Evolutionary conservation across 92 coral and sea anemone genomes (phyloP).

Genomic region (Meandrina meandrites): DNA sequence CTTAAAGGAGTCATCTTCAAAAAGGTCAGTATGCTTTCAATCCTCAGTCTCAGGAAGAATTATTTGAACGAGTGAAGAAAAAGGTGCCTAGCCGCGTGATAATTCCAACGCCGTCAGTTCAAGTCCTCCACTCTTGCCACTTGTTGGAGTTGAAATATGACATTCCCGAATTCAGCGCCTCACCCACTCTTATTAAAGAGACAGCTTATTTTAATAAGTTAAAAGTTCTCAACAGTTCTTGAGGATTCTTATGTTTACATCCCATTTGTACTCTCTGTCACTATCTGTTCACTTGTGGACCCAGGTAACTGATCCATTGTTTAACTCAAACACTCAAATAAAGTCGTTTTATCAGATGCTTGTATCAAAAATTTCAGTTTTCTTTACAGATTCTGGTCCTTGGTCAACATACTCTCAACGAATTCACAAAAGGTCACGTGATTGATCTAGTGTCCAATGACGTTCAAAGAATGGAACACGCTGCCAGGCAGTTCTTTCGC

Average conservation of each 20-base stretch:
- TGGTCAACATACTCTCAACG: conserved; percentile 40
- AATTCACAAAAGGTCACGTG: conserved; percentile 50
- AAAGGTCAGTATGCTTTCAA: conserved; percentile 22
- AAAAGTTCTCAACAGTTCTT: no score
- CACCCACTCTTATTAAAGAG: neutral
- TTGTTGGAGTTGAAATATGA: no score
- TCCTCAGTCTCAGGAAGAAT: neutral
- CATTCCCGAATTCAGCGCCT: no score
- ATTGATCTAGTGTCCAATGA: conserved; percentile 50
- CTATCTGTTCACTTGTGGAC: no score
- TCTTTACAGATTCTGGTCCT: conserved; percentile 26
- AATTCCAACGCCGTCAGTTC: neutral
- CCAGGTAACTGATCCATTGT: neutral
- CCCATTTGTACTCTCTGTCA: neutral
- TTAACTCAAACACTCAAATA: neutral
- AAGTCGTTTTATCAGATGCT: no score
- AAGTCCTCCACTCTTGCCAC: neutral
- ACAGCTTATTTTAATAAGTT: neutral
- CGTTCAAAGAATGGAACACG: conserved; percentile 48
- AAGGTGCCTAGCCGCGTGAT: neutral
- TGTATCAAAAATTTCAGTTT: neutral
- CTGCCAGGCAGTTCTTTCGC: conserved; percentile 51
- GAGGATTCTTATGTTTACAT: neutral
- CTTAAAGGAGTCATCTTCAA: conserved; percentile 44
- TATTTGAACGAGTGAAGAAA: neutral